phyloP scores from a whole-genome alignment of 2,113 vertebrate genomes.

The Pomatostomus ruficeps region DNA sequence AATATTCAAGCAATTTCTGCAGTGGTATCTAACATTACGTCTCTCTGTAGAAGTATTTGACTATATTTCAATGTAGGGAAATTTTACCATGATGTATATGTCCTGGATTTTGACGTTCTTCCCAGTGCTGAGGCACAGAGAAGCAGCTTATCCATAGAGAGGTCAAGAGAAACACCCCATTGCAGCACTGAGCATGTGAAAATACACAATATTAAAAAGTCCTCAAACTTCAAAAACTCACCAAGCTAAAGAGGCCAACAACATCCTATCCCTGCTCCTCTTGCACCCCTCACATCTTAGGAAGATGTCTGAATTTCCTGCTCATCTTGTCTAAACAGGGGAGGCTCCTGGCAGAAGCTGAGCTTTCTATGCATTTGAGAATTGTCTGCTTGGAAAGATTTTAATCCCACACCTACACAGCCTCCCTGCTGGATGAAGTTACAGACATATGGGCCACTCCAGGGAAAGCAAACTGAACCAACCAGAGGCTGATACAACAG shows the following conservation, averaged over 20 bases:
- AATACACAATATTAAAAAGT: neutral
- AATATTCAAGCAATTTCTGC: neutral
- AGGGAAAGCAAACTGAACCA: neutral
- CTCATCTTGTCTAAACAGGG: neutral
- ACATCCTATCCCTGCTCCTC: neutral
- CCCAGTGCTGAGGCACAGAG: neutral
- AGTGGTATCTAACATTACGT: neutral
- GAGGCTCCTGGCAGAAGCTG: neutral
- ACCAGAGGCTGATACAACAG: neutral
- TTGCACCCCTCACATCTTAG: neutral
- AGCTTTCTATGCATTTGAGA: neutral
- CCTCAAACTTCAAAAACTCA: neutral
- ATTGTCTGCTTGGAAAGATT: neutral
- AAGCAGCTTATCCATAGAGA: neutral
- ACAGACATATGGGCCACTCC: neutral
- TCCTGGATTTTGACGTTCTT: neutral
- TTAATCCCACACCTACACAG: neutral
- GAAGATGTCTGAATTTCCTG: neutral
- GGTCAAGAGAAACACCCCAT: neutral
- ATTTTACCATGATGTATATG: neutral
- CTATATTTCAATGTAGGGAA: neutral
- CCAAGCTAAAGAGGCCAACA: rapidly evolving
- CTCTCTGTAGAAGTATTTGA: neutral
- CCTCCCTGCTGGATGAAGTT: neutral
- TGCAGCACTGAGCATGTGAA: neutral